Percentiles rank a stretch among this genome's conserved stretches.
Evolutionary conservation across 1,140 invertebrate species (phyloP).

Genomic region (Condylostylus longicornis): DNA sequence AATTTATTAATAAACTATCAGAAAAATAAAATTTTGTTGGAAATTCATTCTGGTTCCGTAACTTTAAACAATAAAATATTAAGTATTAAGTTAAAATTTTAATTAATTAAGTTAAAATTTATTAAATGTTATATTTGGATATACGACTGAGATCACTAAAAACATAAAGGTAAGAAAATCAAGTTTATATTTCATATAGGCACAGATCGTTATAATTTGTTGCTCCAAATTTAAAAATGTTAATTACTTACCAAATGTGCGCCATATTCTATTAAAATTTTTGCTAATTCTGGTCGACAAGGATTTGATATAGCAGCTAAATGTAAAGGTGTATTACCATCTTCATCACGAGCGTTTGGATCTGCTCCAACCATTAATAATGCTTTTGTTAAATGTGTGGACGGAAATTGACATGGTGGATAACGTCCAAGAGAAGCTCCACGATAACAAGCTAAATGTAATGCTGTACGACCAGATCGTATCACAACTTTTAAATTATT

Average conservation of each 20-base stretch:
- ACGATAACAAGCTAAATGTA: conserved; percentile 67
- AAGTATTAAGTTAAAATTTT: no score
- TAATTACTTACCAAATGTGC: conserved; percentile 56
- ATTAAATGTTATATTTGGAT: no score
- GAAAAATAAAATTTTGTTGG: no score
- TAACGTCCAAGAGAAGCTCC: conserved; percentile 45
- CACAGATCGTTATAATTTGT: no score
- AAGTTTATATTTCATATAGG: no score
- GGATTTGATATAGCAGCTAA: conserved; percentile 34
- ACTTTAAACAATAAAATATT: no score
- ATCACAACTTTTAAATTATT: conserved; percentile 53
- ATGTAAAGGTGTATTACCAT: conserved; percentile 45
- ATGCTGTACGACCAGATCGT: conserved; percentile 52
- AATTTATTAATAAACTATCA: no score
- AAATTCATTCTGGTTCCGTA: no score
- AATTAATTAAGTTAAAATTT: no score
- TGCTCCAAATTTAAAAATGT: no score
- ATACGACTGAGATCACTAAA: no score
- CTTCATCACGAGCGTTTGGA: conserved; percentile 55
- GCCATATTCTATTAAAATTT: conserved; percentile 54
- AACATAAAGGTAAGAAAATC: no score
- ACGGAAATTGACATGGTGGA: conserved; percentile 60
- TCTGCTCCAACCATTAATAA: conserved; percentile 70
- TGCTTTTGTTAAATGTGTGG: conserved; percentile 53
- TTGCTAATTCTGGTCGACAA: conserved; percentile 46